A percentile compares a stretch with the other conserved stretches of the same genome.
These are phyloP conservation scores for Condylura cristata DNA, from an alignment of 2,113 vertebrate genomes.

Conservation along the genomic window DNA sequence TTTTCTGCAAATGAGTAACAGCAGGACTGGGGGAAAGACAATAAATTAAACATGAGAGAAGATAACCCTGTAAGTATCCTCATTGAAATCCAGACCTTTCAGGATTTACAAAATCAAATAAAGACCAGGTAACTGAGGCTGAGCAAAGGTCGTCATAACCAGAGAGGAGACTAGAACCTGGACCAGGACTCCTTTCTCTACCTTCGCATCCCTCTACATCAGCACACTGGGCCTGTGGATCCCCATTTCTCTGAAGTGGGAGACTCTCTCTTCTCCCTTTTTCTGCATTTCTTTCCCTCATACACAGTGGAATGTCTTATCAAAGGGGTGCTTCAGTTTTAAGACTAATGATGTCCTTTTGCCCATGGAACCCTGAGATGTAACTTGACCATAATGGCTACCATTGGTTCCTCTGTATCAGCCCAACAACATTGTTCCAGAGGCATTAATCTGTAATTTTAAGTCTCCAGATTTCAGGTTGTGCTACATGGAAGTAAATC, in stretches of 20 bases:
- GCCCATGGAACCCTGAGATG: neutral
- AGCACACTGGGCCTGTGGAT: neutral
- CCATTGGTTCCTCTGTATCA: neutral
- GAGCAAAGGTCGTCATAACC: neutral
- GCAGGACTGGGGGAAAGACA: neutral
- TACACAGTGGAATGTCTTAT: neutral
- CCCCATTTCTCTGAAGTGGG: neutral
- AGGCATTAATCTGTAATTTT: neutral
- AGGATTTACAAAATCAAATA: slow-evolving; percentile 12
- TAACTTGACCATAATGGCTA: neutral
- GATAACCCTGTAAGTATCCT: neutral
- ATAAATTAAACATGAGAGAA: neutral
- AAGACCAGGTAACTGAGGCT: neutral
- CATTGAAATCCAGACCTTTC: neutral
- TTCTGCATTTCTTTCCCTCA: neutral
- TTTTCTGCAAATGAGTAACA: neutral
- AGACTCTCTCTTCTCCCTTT: neutral
- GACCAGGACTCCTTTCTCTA: neutral
- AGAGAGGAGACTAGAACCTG: neutral
- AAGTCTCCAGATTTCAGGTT: neutral
- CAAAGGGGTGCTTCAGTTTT: neutral
- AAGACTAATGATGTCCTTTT: neutral
- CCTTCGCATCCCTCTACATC: neutral
- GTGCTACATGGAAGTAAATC: neutral
- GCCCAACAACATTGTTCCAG: neutral